A percentile compares a stretch with the other conserved stretches of the same genome.
These are phyloP conservation scores for Atta texana DNA, from an alignment of 1,140 invertebrate species.

Conservation along the genomic window DNA sequence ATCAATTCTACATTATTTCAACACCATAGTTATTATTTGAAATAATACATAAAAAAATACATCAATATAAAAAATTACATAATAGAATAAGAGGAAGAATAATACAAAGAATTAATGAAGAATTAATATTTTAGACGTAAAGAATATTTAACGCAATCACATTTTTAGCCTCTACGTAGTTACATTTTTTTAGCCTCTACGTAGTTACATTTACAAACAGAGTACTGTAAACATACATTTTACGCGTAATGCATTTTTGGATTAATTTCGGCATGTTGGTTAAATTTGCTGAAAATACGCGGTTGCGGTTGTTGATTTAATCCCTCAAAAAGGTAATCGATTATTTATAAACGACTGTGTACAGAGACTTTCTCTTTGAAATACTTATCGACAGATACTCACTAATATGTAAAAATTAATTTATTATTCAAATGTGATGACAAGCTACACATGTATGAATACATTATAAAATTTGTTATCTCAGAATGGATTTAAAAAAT, in stretches of 20 bases:
- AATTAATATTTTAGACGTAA: constrained; percentile 40
- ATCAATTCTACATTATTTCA: constrained; percentile 18
- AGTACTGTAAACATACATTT: constrained; percentile 39
- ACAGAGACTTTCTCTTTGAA: constrained; percentile 14
- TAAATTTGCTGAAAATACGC: constrained; percentile 39
- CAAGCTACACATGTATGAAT: neutral
- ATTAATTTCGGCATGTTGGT: constrained; percentile 42
- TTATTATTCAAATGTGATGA: neutral
- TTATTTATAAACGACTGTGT: neutral
- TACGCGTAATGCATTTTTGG: constrained; percentile 7
- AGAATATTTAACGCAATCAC: constrained; percentile 27
- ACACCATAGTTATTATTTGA: neutral
- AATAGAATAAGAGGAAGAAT: neutral
- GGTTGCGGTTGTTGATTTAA: constrained; percentile 16
- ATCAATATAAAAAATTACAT: neutral
- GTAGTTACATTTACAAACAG: constrained; percentile 21
- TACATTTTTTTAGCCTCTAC: neutral
- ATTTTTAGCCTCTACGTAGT: constrained; percentile 1
- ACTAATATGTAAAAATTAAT: neutral
- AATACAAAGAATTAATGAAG: neutral
- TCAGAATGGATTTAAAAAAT: neutral
- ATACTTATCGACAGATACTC: neutral
- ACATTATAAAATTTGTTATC: neutral
- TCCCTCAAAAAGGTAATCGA: neutral
- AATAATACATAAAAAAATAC: neutral